A percentile compares a stretch with the other conserved stretches of the same genome.
Evolutionary conservation across 2,888 invertebrate genomes (phyloP).

Genomic region (Spialia ferax): DNA sequence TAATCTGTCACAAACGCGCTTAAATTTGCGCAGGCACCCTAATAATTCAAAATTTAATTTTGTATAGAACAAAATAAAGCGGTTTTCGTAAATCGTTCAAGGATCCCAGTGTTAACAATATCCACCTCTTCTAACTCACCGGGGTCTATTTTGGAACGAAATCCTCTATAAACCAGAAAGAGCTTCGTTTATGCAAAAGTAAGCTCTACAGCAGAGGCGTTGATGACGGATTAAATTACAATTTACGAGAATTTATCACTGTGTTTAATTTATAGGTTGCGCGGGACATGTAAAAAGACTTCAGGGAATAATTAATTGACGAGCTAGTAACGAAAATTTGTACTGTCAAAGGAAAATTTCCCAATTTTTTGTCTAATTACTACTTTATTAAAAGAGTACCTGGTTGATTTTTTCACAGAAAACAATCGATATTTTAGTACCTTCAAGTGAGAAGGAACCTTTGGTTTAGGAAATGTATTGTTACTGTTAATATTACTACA

Average conservation of each 20-base stretch:
- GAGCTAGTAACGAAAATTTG: conserved; percentile 16
- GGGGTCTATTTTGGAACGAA: conserved; percentile 21
- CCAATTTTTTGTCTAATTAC: no score
- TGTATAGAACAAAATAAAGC: conserved; percentile 22
- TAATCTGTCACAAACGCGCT: conserved; percentile 15
- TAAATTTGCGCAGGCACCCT: conserved; percentile 10
- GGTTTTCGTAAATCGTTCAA: conserved; percentile 30
- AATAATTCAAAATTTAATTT: conserved; percentile 25
- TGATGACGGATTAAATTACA: conserved; percentile 13
- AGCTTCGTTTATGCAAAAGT: conserved; percentile 16
- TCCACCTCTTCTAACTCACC: conserved; percentile 24
- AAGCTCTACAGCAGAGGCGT: conserved; percentile 8
- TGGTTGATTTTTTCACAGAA: no score
- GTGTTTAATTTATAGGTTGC: conserved; percentile 34
- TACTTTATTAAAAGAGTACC: no score
- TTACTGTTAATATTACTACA: no score
- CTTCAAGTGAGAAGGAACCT: no score
- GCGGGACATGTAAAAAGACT: conserved; percentile 18
- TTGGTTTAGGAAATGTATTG: no score
- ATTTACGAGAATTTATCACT: conserved; percentile 28
- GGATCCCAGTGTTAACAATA: conserved; percentile 28
- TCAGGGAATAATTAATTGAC: conserved; percentile 11
- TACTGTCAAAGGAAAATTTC: conserved; percentile 1
- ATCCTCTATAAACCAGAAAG: conserved; percentile 8
- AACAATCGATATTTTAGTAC: no score